Conservation (phyloP, 2,888 invertebrate genomes). For the Nymphalis polychloros region DNA sequence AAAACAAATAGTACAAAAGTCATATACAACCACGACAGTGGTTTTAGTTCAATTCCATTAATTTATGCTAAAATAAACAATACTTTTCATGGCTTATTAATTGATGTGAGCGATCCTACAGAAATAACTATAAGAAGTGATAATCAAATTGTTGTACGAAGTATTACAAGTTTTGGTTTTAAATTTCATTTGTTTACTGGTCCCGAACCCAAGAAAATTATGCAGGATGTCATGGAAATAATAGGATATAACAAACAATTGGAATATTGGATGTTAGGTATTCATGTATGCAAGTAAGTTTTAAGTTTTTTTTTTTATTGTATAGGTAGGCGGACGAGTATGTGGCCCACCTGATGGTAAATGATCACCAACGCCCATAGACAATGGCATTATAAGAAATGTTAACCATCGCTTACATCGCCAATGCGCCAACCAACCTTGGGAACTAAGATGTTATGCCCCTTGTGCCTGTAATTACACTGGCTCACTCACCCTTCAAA, state of each 20-base stretch:
- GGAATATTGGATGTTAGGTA: constrained; percentile 75
- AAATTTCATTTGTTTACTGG: constrained; percentile 71
- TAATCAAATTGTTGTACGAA: constrained; percentile 79
- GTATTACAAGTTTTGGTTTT: constrained; percentile 70
- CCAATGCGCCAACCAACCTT: too few relatives aligned
- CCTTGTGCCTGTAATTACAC: too few relatives aligned
- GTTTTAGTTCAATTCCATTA: constrained; percentile 72
- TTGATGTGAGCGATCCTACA: constrained; percentile 79
- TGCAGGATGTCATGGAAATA: constrained; percentile 60
- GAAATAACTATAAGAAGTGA: constrained; percentile 78
- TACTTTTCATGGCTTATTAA: constrained; percentile 79
- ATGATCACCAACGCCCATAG: too few relatives aligned
- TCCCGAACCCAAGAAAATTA: constrained; percentile 64
- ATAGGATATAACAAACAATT: constrained; percentile 53
- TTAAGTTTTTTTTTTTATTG: too few relatives aligned
- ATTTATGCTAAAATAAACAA: constrained; percentile 78
- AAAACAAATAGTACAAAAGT: constrained; percentile 57
- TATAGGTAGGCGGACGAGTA: too few relatives aligned
- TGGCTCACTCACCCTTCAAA: too few relatives aligned
- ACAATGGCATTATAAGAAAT: too few relatives aligned
- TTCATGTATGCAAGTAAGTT: constrained; percentile 70
- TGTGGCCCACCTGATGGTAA: too few relatives aligned
- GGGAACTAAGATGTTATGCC: too few relatives aligned
- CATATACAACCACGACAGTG: constrained; percentile 72
- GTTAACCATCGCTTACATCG: too few relatives aligned